Evolutionary conservation across 1,140 invertebrate genomes (phyloP), one percentile per base, ranked within the genome.

Genomic region (Wiebesia pumilae): DNA sequence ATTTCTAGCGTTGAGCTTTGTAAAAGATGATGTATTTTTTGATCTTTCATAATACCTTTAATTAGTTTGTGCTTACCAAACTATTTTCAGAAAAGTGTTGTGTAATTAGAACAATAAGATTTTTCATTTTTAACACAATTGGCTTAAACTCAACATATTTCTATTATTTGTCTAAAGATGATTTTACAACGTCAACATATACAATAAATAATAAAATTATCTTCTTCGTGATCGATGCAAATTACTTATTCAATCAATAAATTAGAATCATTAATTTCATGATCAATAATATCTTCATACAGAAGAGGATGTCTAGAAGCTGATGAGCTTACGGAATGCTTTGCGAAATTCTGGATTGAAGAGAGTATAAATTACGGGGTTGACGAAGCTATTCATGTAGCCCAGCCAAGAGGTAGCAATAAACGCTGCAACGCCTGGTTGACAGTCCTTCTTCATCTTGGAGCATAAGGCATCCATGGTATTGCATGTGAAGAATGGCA

Each of bases 291-390:
- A n/a, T n/a, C n/a, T n/a, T n/a, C 14, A 33, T 71, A 3, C 0
- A 21, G 40, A 38, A 35, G 21, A 35, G 0, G 24, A 7, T n/a
- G 1, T 24, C 71, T 75, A 75, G 43, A 75, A 79, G 35, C 51
- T 87, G 51, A 87, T 84, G 38, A 87, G 77, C 93, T 98, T 99
- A 91, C 98, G 98, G 94, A 99, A 99, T 58, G 99, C 99, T 95
- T 99, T 99, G 85, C 99, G 95, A 94, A 99, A 99, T 94, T 99
- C 99, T 7, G 98, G 97, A 94, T 99, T 99, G 95, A 99, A 99
- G 91, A 99, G 99, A 67, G 99, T 99, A 93, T 99, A 99, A 93
- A 99, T 99, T 87, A 99, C 97, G 6, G 98, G 98, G 94, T 99
- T 99, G 85, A 99, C 97, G 91, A 98, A 99, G 91, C 96, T 99